Conservation (phyloP, 2,888 invertebrate genomes). For the Cybosia mesomella region DNA sequence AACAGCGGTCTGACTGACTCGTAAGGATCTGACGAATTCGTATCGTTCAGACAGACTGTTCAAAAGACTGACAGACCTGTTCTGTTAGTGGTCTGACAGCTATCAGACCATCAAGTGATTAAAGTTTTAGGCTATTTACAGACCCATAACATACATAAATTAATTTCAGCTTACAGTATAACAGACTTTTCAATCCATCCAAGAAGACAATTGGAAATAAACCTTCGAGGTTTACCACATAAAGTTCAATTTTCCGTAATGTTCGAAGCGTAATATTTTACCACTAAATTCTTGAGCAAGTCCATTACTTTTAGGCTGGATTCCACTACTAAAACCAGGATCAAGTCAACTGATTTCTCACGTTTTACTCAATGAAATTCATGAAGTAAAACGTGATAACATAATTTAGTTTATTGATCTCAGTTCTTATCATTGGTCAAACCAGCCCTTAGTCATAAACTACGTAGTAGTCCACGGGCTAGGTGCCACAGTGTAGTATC, state of each 20-base stretch:
- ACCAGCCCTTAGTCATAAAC: slow-evolving; percentile 62
- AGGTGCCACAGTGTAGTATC: slow-evolving; percentile 91
- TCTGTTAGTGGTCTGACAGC: not conserved
- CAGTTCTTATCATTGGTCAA: not conserved
- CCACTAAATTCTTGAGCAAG: slow-evolving; percentile 35
- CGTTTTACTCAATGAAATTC: no score
- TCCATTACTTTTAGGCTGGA: slow-evolving; percentile 25
- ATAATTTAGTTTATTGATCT: not conserved
- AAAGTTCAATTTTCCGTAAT: slow-evolving; percentile 12
- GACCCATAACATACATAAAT: not conserved
- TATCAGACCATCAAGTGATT: not conserved
- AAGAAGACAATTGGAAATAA: slow-evolving; percentile 6
- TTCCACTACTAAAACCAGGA: not conserved
- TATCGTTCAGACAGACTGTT: no score
- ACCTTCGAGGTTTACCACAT: not conserved
- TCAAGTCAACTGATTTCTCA: not conserved
- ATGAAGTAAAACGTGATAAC: no score
- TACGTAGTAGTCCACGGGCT: slow-evolving; percentile 79
- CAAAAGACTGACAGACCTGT: not conserved
- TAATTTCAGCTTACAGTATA: slow-evolving; percentile 9
- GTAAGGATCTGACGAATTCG: not conserved
- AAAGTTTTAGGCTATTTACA: slow-evolving; percentile 11
- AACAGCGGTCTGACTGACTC: not conserved
- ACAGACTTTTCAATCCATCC: slow-evolving; percentile 8
- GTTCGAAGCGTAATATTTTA: slow-evolving; percentile 16